Base-by-base conservation (phyloP, 2,797 vertebrate genomes). In the Smutsia gigantea region DNA sequence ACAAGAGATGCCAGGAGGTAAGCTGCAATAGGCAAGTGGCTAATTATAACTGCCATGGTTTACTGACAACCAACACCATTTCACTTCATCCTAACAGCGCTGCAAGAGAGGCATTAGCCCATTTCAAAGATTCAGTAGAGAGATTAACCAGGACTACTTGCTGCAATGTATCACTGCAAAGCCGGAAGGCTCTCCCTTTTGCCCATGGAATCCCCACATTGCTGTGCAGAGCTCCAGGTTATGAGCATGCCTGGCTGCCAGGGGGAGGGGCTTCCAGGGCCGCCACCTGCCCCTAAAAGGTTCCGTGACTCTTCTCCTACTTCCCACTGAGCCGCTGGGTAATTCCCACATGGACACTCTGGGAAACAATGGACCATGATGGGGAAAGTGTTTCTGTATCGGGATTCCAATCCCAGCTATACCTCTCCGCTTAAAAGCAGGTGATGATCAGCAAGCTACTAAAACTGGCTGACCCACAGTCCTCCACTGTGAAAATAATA, bases 221-320 rank as follows among this genome's bases (percentile, higher is more conserved):
- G 11, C 9, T 2, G 19, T 39, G 12, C 2, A 31, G 37, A 46
- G 63, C 31, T 72, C 51, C 27, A 19, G 49, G 13, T 64, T 55
- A 7, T 0, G 2, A 46, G 13, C 2, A 0, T 5, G 8, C 13
- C 87, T 18, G 11, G 31, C 27, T 29, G 25, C 59, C 46, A 7
- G 0, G 14, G 9, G 34, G 46, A 3, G 4, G 46, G 3, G 4
- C 27, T 27, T 64, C 51, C 13, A 23, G 25, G 5, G 34, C 17
- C 25, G 5, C 46, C 23, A 12, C 15, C 31, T 34, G 53, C 11
- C 63, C 46, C 18, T 63, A 12, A 51, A n/a, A 19, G 27, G 23
- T n/a, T 0, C 57, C 23, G 1, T 9, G 34, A 39, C 15, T 69
- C 49, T 59, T 34, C 61, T 57, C 31, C 31, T 25, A 5, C 13